A percentile compares a stretch with the other conserved stretches of the same genome.
Conservation (phyloP, 2,797 vertebrate species). For the Poecilia gillii region DNA sequence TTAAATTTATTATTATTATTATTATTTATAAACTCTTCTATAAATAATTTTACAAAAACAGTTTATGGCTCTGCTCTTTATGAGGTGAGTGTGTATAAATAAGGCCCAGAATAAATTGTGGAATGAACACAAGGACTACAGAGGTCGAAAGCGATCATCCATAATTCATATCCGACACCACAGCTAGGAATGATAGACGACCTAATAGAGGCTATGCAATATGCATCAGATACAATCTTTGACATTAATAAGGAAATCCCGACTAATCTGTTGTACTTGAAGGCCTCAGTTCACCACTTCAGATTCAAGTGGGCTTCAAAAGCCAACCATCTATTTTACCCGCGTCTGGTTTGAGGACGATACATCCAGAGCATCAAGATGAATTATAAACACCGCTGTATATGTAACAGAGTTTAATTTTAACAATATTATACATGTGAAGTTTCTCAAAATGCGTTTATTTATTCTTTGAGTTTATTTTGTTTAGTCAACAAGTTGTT, state of each 20-base stretch:
- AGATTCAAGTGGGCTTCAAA: conserved; percentile 4
- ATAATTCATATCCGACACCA: conserved; percentile 55
- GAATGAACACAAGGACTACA: conserved; percentile 38
- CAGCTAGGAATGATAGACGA: conserved; percentile 40
- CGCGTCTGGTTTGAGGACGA: not conserved
- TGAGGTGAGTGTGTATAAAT: conserved; percentile 18
- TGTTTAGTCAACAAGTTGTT: too few species aligned
- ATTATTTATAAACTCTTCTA: not conserved
- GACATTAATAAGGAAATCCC: conserved; percentile 38
- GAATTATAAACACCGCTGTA: not conserved
- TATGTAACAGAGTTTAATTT: not conserved
- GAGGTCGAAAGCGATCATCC: conserved; percentile 50
- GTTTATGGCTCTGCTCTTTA: not conserved
- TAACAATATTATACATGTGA: too few species aligned
- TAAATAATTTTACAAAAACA: not conserved
- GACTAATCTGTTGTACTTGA: conserved; percentile 48
- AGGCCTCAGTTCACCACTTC: conserved; percentile 14
- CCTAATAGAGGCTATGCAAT: conserved; percentile 47
- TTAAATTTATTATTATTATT: too few species aligned
- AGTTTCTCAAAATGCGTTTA: too few species aligned
- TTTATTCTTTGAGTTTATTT: too few species aligned
- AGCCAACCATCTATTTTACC: not conserved
- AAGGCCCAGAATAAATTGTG: conserved; percentile 27
- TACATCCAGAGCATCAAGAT: not conserved
- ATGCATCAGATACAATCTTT: conserved; percentile 45